These are phyloP conservation scores for Campylorhamphus procurvoides DNA, from an alignment of 2,113 vertebrate genomes.

Conservation along the genomic window DNA sequence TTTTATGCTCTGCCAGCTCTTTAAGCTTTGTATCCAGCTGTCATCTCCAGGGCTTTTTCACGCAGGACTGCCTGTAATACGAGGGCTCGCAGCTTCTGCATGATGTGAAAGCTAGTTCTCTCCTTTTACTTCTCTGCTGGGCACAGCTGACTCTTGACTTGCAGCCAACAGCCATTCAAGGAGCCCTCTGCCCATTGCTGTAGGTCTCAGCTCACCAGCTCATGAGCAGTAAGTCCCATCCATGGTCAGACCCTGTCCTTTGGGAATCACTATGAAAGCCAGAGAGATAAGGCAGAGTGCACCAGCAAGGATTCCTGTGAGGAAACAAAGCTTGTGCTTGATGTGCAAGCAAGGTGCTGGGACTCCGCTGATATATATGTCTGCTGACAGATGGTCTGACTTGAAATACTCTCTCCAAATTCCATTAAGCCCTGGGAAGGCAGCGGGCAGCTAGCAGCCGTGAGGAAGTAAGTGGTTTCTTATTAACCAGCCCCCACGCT, in stretches of 20 bases:
- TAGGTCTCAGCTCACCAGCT: background rate
- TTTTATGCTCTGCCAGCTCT: background rate
- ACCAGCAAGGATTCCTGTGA: background rate
- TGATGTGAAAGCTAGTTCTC: background rate
- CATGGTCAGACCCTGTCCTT: background rate
- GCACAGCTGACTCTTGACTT: background rate
- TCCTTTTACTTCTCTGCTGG: background rate
- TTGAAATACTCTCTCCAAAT: constrained; percentile 43
- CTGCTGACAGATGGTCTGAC: constrained; percentile 41
- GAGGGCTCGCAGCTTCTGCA: background rate
- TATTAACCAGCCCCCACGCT: constrained; percentile 32
- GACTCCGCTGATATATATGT: background rate
- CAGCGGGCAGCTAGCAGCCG: background rate
- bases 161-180: background rate
- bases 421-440: constrained; percentile 34
- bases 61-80: background rate
- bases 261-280: background rate
- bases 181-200: accelerated
- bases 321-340: background rate
- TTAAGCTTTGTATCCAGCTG: background rate
- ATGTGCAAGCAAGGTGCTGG: background rate
- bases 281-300: background rate
- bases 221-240: background rate
- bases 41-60: background rate
- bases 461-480: constrained; percentile 42